A percentile compares a stretch with the other conserved stretches of the same genome.
phyloP scores from a whole-genome alignment of 2,888 invertebrate genomes.

The Schrankia costaestrigalis region DNA sequence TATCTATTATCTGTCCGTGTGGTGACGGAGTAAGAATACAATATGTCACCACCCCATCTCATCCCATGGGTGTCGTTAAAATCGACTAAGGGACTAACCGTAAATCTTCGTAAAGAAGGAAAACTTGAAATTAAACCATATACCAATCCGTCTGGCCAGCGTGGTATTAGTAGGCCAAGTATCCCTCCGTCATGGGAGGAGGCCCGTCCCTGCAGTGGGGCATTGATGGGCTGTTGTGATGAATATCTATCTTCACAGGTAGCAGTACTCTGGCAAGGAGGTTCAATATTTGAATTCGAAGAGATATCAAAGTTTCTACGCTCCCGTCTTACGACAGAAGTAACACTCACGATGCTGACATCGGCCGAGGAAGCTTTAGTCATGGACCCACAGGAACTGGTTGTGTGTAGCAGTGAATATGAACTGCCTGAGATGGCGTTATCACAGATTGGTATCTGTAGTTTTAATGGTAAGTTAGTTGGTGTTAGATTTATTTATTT shows the following conservation, averaged over 20 bases:
- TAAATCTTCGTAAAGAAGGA: too few species aligned
- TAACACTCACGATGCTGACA: slow-evolving; percentile 53
- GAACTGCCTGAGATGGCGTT: slow-evolving; percentile 65
- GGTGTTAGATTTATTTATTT: neutral
- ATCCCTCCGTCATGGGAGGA: too few species aligned
- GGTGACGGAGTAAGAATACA: too few species aligned
- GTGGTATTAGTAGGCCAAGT: too few species aligned
- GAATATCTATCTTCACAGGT: slow-evolving; percentile 43
- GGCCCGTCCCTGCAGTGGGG: too few species aligned
- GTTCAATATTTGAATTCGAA: slow-evolving; percentile 55
- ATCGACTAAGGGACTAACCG: too few species aligned
- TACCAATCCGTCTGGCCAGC: too few species aligned
- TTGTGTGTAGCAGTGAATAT: slow-evolving; percentile 55
- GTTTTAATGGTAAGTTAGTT: slow-evolving; percentile 50
- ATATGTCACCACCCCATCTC: too few species aligned
- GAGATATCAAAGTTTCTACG: slow-evolving; percentile 56
- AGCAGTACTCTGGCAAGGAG: slow-evolving; percentile 69
- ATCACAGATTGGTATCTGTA: slow-evolving; percentile 58
- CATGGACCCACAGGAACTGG: slow-evolving; percentile 60
- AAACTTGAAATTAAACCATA: too few species aligned
- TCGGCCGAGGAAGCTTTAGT: slow-evolving; percentile 63
- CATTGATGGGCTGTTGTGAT: too few species aligned
- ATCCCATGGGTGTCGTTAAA: too few species aligned
- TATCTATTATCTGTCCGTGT: too few species aligned
- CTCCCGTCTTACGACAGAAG: slow-evolving; percentile 44